Evolutionary conservation across 2,888 invertebrate species (phyloP).

Genomic region (Melanophora roralis): DNA sequence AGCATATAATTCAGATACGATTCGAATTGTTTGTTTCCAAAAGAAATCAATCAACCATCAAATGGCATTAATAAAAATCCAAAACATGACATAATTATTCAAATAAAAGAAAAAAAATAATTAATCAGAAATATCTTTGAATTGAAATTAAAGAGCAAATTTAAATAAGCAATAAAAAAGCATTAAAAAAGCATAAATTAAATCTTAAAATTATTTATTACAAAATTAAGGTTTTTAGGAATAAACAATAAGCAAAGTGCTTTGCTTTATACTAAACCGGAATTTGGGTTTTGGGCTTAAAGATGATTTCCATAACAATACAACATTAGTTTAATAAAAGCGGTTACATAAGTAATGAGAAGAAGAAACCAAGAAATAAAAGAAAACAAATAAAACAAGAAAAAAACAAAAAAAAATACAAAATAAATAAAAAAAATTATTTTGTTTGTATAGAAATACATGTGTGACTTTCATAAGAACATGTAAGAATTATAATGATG

Average conservation of each 20-base stretch:
- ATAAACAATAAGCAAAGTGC: not conserved
- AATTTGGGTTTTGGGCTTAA: not conserved
- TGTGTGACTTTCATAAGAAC: not conserved
- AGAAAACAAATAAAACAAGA: conserved; percentile 4
- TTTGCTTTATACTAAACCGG: not conserved
- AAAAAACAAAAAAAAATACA: not conserved
- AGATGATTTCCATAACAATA: conserved; percentile 43
- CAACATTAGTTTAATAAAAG: too few relatives aligned
- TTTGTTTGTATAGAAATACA: not conserved
- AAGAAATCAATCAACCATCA: conserved; percentile 14
- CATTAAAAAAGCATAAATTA: too few relatives aligned
- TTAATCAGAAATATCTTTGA: not conserved
- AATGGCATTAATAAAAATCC: not conserved
- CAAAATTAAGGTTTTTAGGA: not conserved
- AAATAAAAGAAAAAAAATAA: not conserved
- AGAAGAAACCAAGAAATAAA: conserved; percentile 7
- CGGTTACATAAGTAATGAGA: conserved; percentile 40
- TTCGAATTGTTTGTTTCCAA: too few relatives aligned
- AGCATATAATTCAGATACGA: too few relatives aligned
- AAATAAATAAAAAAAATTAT: not conserved
- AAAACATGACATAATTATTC: not conserved
- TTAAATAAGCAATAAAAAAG: not conserved
- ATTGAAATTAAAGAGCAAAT: not conserved
- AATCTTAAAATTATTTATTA: not conserved
- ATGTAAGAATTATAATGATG: not conserved